Conservation (phyloP, 1,140 invertebrate species). For the Drosophila micromelanica region DNA sequence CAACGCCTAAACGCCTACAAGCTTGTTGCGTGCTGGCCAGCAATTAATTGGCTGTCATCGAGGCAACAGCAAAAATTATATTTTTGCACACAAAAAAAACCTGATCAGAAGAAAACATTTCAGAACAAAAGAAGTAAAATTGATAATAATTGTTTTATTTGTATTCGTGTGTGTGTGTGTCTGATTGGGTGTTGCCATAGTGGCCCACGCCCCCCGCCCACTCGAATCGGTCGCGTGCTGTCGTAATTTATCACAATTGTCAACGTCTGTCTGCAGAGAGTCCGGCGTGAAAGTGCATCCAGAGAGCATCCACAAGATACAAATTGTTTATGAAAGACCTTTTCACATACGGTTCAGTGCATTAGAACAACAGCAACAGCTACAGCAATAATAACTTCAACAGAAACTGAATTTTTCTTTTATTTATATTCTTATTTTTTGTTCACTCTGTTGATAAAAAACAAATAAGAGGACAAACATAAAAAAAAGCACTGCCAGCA, state of each 20-base stretch:
- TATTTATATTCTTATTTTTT: not conserved
- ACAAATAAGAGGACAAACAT: conserved; percentile 54
- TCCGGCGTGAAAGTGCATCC: conserved; percentile 52
- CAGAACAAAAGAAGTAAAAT: conserved; percentile 33
- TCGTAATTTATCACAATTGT: conserved; percentile 79
- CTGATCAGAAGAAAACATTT: conserved; percentile 6
- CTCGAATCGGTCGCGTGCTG: conserved; percentile 51
- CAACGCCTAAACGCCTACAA: not conserved
- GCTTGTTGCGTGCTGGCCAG: conserved; percentile 59
- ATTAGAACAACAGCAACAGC: conserved; percentile 68
- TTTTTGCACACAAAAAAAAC: not conserved
- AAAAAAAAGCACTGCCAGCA: conserved; percentile 27
- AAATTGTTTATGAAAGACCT: conserved; percentile 64
- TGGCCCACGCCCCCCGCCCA: conserved; percentile 11
- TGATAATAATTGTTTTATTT: conserved; percentile 66
- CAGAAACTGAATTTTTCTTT: not conserved
- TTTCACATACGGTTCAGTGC: conserved; percentile 50
- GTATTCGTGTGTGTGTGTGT: conserved; percentile 32
- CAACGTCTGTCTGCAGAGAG: conserved; percentile 19
- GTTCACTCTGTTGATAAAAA: conserved; percentile 9
- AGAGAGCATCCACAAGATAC: conserved; percentile 25
- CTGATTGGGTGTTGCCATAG: conserved; percentile 1
- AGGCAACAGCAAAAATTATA: not conserved
- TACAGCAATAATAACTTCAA: conserved; percentile 12
- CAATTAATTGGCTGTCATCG: conserved; percentile 64